Evolutionary conservation across 92 coral and sea anemone species (phyloP), one percentile per base, ranked within the genome.

Genomic region (Zoanthus sociatus): DNA sequence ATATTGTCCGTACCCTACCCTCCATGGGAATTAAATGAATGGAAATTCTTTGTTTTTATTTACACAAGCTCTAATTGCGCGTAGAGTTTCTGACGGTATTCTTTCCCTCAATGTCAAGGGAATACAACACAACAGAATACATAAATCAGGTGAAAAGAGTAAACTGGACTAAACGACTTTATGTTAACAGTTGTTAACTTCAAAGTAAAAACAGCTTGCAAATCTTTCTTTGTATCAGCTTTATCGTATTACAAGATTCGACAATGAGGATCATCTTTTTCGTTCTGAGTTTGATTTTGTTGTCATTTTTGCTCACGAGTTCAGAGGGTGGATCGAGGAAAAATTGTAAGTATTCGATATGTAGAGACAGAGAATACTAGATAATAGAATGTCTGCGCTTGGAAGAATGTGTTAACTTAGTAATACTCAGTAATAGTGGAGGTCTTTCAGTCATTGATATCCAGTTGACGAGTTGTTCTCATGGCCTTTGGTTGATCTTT

Each of bases 41-140:
- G 84, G 78, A 74, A 20, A 58, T 78, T 18, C 74, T 66, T 81
- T 45, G 54, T 81, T 74, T 81, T 66, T 81, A 50, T 66, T 81
- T 81, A 81, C 85, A 66, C 75, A 79, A 81, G 85, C 75, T 81
- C 85, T 30, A 68, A 64, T 81, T 45, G 45, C 85, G 85, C 76
- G 66, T 26, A 81, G 75, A 20, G 73, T 26, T 53, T 45, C 61
- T 63, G 50, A 26, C 3, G 20, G 20, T 21, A 18, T 66, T 21
- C 12, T 42, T 5, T 20, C 4, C 16, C 17, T 55, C 69, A 18
- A 44, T 45, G 74, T 30, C 75, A 78, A 37, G 75, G 75, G 58
- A 54, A 77, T 54, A 66, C 70, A 63, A 14, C 54, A 68, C 73
- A 79, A 44, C 73, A 17, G 84, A 79, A 42, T 9, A 48, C 13